Conservation (phyloP, 2,797 vertebrate species). For the Danio kyathit region DNA sequence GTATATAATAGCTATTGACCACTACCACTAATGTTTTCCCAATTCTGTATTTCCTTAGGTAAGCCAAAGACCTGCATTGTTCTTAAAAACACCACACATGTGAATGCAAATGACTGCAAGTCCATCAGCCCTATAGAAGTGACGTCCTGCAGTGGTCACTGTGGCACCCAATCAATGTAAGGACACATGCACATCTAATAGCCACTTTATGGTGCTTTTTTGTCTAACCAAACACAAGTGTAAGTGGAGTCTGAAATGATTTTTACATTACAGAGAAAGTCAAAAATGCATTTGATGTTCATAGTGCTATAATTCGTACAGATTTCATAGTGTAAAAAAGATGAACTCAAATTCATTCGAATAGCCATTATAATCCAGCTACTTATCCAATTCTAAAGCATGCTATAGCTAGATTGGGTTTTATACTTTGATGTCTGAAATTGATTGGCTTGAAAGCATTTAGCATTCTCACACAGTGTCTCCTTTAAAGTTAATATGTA, state of each 20-base stretch:
- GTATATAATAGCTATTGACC: neutral
- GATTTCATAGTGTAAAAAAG: too few relatives aligned
- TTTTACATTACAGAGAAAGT: neutral
- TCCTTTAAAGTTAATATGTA: too few relatives aligned
- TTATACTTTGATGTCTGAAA: too few relatives aligned
- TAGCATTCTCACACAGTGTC: too few relatives aligned
- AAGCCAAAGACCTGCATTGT: constrained; percentile 71
- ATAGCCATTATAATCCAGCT: too few relatives aligned
- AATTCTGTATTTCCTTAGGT: constrained; percentile 61
- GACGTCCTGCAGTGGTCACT: constrained; percentile 85
- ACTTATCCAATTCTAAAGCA: too few relatives aligned
- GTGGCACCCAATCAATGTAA: constrained; percentile 85
- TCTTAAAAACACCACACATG: constrained; percentile 66
- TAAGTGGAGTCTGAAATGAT: neutral
- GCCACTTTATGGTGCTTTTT: neutral
- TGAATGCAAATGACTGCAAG: constrained; percentile 73
- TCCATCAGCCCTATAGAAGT: constrained; percentile 75
- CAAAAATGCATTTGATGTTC: too few relatives aligned
- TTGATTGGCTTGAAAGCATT: too few relatives aligned
- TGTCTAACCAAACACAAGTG: neutral
- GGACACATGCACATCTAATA: constrained; percentile 55
- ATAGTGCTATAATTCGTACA: too few relatives aligned
- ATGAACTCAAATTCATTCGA: too few relatives aligned
- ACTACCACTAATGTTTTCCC: neutral
- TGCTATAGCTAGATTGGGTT: too few relatives aligned